Percentiles rank a stretch among this genome's conserved stretches.
phyloP scores from a whole-genome alignment of 2,113 vertebrate species.

The Cochlearius cochlearius region DNA sequence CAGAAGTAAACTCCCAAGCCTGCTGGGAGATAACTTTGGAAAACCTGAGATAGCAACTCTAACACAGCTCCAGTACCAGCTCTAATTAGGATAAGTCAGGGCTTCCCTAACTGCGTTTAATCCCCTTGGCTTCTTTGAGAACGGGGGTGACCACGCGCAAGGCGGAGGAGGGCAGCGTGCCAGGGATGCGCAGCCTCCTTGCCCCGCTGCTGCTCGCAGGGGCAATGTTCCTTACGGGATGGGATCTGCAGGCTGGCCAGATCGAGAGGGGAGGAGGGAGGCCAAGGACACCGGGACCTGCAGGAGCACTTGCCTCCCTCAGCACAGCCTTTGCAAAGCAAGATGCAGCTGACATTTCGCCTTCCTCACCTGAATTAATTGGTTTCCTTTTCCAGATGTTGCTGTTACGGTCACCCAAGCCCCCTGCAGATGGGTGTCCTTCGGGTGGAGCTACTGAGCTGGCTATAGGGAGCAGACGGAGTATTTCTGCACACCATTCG shows the following conservation, averaged over 20 bases:
- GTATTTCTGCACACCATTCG: background rate
- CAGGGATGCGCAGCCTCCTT: accelerated
- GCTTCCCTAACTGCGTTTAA: background rate
- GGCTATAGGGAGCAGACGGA: background rate
- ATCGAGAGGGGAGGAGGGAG: background rate
- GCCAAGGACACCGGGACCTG: background rate
- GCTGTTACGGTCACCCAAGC: background rate
- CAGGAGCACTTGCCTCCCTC: background rate
- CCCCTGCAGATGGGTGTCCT: background rate
- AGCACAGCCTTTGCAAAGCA: background rate
- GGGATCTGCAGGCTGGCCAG: background rate
- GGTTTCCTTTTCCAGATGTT: background rate
- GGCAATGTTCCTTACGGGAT: accelerated
- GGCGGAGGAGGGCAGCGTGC: accelerated
- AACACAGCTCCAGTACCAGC: background rate
- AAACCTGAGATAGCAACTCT: background rate
- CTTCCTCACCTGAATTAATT: accelerated
- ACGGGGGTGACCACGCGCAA: background rate
- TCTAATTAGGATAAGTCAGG: background rate
- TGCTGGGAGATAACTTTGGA: background rate
- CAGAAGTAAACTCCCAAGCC: background rate
- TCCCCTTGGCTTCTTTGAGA: background rate
- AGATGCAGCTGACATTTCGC: background rate
- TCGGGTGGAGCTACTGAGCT: background rate
- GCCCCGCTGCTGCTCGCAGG: accelerated